A percentile compares a stretch with the other conserved stretches of the same genome.
Evolutionary conservation across 2,888 invertebrate species (phyloP).

Genomic region (Drosophila antonietae): DNA sequence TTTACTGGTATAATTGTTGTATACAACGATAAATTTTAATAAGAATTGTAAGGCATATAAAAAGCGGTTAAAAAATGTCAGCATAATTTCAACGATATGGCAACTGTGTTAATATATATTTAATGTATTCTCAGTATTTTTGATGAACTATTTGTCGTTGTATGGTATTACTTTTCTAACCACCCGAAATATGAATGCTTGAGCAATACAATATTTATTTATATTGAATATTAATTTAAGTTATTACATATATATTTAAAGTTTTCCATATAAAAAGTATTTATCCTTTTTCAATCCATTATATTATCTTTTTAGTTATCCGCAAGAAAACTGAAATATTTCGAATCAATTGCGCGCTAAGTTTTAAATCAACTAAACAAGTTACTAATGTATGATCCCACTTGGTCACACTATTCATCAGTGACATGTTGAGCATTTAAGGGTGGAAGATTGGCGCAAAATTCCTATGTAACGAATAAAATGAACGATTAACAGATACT

Average conservation of each 20-base stretch:
- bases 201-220: not conserved
- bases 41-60: not conserved
- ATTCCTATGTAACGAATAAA: not conserved
- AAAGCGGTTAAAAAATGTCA: not conserved
- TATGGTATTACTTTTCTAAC: not conserved
- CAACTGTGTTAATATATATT: not conserved
- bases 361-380: not conserved
- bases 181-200: no score
- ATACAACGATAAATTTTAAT: not conserved
- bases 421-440: not conserved
- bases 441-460: slow-evolving; percentile 3
- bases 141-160: not conserved
- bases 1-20: no score
- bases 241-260: not conserved
- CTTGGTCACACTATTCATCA: not conserved
- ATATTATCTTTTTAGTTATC: no score
- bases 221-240: no score
- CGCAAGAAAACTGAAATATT: not conserved
- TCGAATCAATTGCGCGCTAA: not conserved
- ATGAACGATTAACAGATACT: not conserved
- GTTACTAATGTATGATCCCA: not conserved
- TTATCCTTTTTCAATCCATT: no score
- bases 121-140: not conserved
- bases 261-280: not conserved
- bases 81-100: not conserved